Evolutionary conservation across 2,888 invertebrate species (phyloP).

Genomic region (Corythucha ciliata): DNA sequence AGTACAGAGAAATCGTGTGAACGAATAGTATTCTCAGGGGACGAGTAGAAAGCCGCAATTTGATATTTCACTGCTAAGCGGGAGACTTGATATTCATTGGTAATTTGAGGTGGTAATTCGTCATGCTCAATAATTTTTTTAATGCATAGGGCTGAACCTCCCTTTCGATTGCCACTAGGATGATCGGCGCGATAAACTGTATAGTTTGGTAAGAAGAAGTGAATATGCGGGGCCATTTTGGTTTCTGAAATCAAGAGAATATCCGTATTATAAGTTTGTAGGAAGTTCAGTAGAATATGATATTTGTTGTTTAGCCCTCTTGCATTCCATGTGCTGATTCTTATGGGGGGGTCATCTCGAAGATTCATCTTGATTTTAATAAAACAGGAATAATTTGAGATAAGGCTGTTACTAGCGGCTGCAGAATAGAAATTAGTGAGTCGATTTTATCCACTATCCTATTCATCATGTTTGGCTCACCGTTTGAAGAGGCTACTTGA

Average conservation of each 20-base stretch:
- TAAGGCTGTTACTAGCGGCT: slow-evolving; percentile 8
- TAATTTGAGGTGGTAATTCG: background rate
- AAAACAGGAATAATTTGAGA: slow-evolving; percentile 11
- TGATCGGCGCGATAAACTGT: slow-evolving; percentile 9
- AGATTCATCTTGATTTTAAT: background rate
- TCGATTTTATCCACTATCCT: slow-evolving; percentile 10
- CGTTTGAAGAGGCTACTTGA: no score
- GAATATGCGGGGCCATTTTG: slow-evolving; percentile 1
- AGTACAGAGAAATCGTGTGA: background rate
- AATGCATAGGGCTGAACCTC: background rate
- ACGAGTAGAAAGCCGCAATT: slow-evolving; percentile 8
- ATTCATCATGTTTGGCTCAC: background rate
- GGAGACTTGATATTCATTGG: no score
- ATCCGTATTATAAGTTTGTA: slow-evolving; percentile 1
- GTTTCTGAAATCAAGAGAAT: slow-evolving; percentile 8
- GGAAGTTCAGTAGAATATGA: slow-evolving; percentile 1
- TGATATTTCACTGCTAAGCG: no score
- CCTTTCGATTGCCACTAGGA: slow-evolving; percentile 3
- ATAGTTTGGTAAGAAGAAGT: background rate
- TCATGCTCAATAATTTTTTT: background rate
- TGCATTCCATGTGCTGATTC: slow-evolving; percentile 14
- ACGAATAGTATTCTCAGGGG: background rate
- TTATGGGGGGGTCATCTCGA: background rate
- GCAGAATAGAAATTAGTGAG: slow-evolving; percentile 1
- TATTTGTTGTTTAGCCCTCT: slow-evolving; percentile 6